phyloP scores from a whole-genome alignment of 2,888 invertebrate genomes.

The Bedellia somnulentella region DNA sequence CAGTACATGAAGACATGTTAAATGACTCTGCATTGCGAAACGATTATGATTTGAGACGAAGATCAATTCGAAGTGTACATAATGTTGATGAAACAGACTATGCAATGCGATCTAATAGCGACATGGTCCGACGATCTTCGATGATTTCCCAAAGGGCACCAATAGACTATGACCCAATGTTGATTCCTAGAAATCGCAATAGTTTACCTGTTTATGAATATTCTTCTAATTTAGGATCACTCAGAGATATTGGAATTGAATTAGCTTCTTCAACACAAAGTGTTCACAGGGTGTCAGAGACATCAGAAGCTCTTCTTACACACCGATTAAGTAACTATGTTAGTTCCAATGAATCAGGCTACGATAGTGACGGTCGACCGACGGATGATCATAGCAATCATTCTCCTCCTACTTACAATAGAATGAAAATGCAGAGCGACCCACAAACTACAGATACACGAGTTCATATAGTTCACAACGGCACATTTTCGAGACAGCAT shows the following conservation, averaged over 20 bases:
- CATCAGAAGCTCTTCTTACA: constrained; percentile 59
- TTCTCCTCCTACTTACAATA: constrained; percentile 56
- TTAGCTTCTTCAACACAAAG: constrained; percentile 46
- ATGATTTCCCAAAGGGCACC: constrained; percentile 48
- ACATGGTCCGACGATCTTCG: constrained; percentile 38
- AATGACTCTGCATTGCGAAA: constrained; percentile 34
- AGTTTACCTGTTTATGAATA: constrained; percentile 54
- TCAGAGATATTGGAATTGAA: constrained; percentile 40
- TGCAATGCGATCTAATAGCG: constrained; percentile 27
- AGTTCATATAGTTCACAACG: constrained; percentile 22
- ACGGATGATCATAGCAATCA: constrained; percentile 57
- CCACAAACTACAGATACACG: constrained; percentile 22
- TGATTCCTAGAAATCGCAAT: constrained; percentile 49
- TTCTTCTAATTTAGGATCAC: constrained; percentile 32
- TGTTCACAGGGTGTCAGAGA: constrained; percentile 58
- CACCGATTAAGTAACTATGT: constrained; percentile 72
- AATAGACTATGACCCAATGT: constrained; percentile 50
- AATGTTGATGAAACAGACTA: constrained; percentile 33
- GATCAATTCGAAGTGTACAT: constrained; percentile 45
- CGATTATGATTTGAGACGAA: constrained; percentile 36
- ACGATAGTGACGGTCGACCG: constrained; percentile 75
- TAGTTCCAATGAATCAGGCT: constrained; percentile 82
- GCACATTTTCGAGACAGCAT: constrained; percentile 40
- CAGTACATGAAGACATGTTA: constrained; percentile 46
- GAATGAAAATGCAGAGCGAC: constrained; percentile 29